phyloP scores from a whole-genome alignment of 23 tunicate genomes.

The Botrylloides violaceus region DNA sequence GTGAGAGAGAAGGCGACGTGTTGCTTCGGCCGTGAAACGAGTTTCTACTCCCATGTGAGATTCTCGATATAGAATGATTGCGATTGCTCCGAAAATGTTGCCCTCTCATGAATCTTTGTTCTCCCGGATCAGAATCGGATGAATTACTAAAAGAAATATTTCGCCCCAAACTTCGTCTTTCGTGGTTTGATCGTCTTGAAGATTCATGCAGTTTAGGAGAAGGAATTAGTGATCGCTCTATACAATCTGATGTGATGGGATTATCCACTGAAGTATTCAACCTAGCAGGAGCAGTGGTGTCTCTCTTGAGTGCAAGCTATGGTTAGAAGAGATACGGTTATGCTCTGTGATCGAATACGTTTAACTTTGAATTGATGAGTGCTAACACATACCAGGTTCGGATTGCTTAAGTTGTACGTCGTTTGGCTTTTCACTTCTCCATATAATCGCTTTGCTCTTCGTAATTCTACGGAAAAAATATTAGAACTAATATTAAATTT shows the following conservation, averaged over 20 bases:
- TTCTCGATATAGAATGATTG: neutral
- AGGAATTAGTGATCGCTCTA: neutral
- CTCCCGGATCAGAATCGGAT: neutral
- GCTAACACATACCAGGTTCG: neutral
- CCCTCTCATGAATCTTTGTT: neutral
- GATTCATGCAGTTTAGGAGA: neutral
- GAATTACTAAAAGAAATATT: neutral
- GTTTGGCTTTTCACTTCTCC: neutral
- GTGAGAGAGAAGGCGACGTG: neutral
- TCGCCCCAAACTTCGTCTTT: neutral
- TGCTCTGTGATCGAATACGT: too few relatives aligned
- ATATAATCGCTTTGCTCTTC: neutral
- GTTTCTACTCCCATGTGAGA: neutral
- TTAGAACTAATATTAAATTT: neutral
- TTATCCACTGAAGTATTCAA: neutral
- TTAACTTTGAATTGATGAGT: too few relatives aligned
- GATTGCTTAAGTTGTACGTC: neutral
- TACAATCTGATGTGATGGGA: conserved; percentile 12
- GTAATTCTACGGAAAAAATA: neutral
- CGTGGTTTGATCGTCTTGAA: neutral
- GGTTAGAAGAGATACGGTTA: too few relatives aligned
- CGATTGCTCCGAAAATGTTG: neutral
- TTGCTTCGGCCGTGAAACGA: neutral
- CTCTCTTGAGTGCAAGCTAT: neutral
- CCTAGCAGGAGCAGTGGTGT: neutral